Evolutionary conservation across 2,888 invertebrate genomes (phyloP).

Genomic region (Plusia festucae): DNA sequence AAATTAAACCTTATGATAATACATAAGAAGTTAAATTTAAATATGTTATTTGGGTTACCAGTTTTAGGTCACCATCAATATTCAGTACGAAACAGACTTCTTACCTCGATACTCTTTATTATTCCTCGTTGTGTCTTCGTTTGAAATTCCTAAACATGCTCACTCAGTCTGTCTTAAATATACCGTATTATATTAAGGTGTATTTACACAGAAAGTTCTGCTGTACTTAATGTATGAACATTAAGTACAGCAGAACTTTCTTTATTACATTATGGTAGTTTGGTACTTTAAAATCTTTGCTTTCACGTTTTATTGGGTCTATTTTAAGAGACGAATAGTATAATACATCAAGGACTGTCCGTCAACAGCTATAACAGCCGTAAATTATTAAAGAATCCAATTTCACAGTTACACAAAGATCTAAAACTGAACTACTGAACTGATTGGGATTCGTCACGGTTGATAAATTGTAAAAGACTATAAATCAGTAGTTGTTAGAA

Average conservation of each 20-base stretch:
- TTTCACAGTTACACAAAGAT: conserved; percentile 64
- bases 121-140: conserved; percentile 61
- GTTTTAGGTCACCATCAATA: conserved; percentile 57
- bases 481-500: conserved; percentile 74
- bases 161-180: conserved; percentile 40
- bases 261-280: too few relatives aligned
- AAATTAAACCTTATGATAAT: conserved; percentile 10
- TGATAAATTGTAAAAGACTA: conserved; percentile 72
- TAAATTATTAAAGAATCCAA: conserved; percentile 54
- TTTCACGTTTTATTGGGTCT: background rate
- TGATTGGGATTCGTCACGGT: conserved; percentile 77
- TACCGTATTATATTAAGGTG: conserved; percentile 34
- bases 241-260: too few relatives aligned
- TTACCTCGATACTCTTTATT: conserved; percentile 60
- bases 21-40: conserved; percentile 43
- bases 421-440: conserved; percentile 66
- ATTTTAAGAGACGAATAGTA: background rate
- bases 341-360: background rate
- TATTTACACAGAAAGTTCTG: conserved; percentile 1
- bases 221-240: too few relatives aligned
- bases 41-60: conserved; percentile 35
- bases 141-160: conserved; percentile 63
- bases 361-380: conserved; percentile 30
- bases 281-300: background rate
- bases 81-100: conserved; percentile 60